Percentiles rank a stretch among this genome's conserved stretches.
phyloP scores from a whole-genome alignment of 1,140 invertebrate species.

The Platyscapa corneri region DNA sequence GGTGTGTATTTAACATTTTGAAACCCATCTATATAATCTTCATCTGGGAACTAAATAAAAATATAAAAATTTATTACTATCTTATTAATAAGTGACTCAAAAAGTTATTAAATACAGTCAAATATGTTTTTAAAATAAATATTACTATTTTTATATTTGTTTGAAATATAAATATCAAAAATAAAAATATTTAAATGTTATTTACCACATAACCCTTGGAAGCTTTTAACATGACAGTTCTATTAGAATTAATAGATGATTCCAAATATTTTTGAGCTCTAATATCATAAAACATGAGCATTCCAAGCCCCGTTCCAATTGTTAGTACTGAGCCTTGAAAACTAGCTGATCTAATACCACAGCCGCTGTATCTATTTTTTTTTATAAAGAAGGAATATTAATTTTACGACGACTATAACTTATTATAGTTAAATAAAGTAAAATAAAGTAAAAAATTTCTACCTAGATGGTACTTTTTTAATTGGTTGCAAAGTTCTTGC shows the following conservation, averaged over 20 bases:
- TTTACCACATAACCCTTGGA: constrained; percentile 93
- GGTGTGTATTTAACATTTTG: constrained; percentile 91
- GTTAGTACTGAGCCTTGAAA: constrained; percentile 93
- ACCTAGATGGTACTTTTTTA: constrained; percentile 77
- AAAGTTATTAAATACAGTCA: not conserved
- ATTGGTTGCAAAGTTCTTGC: constrained; percentile 87
- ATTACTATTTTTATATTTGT: too few relatives aligned
- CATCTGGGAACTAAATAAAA: constrained; percentile 83
- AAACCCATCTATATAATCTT: constrained; percentile 85
- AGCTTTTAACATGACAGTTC: constrained; percentile 91
- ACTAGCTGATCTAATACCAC: constrained; percentile 91
- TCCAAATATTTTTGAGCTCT: constrained; percentile 93
- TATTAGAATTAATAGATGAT: constrained; percentile 89
- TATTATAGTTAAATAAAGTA: not conserved
- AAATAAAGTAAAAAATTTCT: constrained; percentile 32
- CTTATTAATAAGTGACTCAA: not conserved
- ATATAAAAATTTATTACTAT: constrained; percentile 27
- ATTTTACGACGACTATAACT: not conserved
- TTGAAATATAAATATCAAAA: not conserved
- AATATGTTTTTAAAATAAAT: not conserved
- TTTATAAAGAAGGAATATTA: constrained; percentile 20
- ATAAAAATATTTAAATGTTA: not conserved
- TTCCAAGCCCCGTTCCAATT: constrained; percentile 93
- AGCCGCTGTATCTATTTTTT: constrained; percentile 84
- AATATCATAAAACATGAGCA: constrained; percentile 95